Base-by-base conservation (phyloP, 2,113 vertebrate genomes). In the Zosterops pallidus region DNA sequence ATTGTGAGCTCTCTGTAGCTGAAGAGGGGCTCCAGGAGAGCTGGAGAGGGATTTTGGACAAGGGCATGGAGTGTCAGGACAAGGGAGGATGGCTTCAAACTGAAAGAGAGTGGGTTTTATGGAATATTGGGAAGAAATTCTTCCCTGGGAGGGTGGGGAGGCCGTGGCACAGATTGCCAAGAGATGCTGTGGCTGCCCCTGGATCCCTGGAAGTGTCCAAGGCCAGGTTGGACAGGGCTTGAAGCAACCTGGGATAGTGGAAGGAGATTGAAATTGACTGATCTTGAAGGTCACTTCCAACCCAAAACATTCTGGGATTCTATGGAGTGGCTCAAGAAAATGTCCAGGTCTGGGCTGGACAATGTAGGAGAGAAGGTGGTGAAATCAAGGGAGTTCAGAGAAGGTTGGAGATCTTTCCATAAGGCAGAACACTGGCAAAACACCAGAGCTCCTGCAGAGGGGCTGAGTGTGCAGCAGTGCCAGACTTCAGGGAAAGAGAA, bases 81-180 rank as follows among this genome's bases (percentile, higher is more conserved):
- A 47, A 41, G 23, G 7, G 13, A 33, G 6, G 41, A 31, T 21
- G 20, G n/a, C 7, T 60, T 35, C 35, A 26, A 6, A 76, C 11
- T 31, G 47, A n/a, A 15, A 35, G 20, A 22, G 46, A 5, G 11
- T 19, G 28, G 5, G 9, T 12, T 76, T 47, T 29, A 12, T 35
- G 29, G 47, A 14, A 62, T 41, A 15, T 3, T 62, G 17, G 29
- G 62, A 35, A 47, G 8, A 14, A 83, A 55, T 16, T 69, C 3
- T 31, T 62, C 17, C 14, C 41, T 69, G 41, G 0, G 39, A 35
- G n/a, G 8, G 21, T 22, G 11, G 6, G 0, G 11, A 75, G 16
- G 28, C 7, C 9, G 46, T 60, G 11, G 62, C 6, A 89, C 5
- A 19, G 11, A 6, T 3, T 60, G 0, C 2, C 24, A 39, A 68